Evolutionary conservation across 2,113 vertebrate species (phyloP), one percentile per base, ranked within the genome.

Genomic region (Lagopus leucura): DNA sequence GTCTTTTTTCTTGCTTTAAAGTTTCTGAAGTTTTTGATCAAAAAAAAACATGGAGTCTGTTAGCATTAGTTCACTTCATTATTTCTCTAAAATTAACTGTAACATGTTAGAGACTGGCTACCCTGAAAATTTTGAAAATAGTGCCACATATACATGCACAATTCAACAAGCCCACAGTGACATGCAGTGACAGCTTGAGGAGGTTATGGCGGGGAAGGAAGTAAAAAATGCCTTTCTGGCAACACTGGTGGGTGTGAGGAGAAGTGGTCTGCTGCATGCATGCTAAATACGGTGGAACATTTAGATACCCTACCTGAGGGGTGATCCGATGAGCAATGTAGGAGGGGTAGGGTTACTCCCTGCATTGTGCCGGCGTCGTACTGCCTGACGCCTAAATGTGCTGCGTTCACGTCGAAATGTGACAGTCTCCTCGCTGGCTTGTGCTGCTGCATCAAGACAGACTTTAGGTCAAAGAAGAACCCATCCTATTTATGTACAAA

Each of bases 331-430:
- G 98, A 99, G 98, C 95, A 99, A 99, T 95, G 98, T 97, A 96
- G 99, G 99, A 96, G 99, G 99, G 97, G 98, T 99, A 97, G 99
- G 99, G 98, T 99, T 99, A 98, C 99, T 99, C 97, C 99, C 99
- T 94, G 99, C 99, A 97, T 99, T 99, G 98, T 99, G 99, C 93
- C 99, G 98, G 98, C 99, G 98, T 94, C 99, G 98, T 74, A 99
- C 99, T 54, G 99, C 99, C 98, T 99, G 99, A 96, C 99, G 98
- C 95, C 99, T 99, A 98, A 99, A 99, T 93, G 99, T 99, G 98
- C 99, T 99, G 98, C 99, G 99, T 96, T 99, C 99, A 74, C 99
- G 98, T 75, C 99, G 99, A 97, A 99, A 99, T 91, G 99, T 98
- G 97, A 99, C 98, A 55, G 98, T 97, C 98, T 99, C 99, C 98